phyloP scores from a whole-genome alignment of 2,888 invertebrate species.

The Branchellion lobata region DNA sequence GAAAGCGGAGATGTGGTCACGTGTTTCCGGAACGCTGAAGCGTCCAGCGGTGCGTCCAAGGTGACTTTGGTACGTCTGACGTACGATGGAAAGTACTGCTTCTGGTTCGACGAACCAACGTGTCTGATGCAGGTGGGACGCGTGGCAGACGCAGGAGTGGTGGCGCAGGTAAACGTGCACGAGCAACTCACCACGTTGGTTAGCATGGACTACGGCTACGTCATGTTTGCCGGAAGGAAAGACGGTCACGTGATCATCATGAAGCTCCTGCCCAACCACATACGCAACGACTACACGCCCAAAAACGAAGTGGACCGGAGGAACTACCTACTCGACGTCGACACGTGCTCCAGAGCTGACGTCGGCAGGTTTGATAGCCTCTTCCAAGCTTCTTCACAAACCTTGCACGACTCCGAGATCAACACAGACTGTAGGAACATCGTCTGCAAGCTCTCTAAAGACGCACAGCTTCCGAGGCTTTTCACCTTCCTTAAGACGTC shows the following conservation, averaged over 20 bases:
- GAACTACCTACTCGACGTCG: constrained; percentile 37
- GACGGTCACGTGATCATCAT: constrained; percentile 53
- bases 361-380: constrained; percentile 23
- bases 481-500: constrained; percentile 25
- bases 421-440: background rate
- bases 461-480: constrained; percentile 27
- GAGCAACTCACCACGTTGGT: constrained; percentile 49
- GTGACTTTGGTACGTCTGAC: constrained; percentile 47
- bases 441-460: constrained; percentile 31
- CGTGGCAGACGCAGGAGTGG: constrained; percentile 41
- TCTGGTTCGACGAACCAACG: constrained; percentile 49
- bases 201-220: constrained; percentile 51
- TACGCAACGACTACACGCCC: constrained; percentile 35
- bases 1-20: constrained; percentile 33
- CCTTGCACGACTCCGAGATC: constrained; percentile 35
- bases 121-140: constrained; percentile 48
- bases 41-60: background rate
- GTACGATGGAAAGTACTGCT: constrained; percentile 50
- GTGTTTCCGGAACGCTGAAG: background rate
- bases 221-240: constrained; percentile 51
- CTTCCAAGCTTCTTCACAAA: constrained; percentile 32
- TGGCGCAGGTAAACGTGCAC: constrained; percentile 50
- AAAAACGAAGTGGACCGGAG: constrained; percentile 37
- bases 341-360: constrained; percentile 12
- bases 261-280: constrained; percentile 47